phyloP scores from a whole-genome alignment of 2,888 invertebrate genomes.

The Rugalucina vietnamica region DNA sequence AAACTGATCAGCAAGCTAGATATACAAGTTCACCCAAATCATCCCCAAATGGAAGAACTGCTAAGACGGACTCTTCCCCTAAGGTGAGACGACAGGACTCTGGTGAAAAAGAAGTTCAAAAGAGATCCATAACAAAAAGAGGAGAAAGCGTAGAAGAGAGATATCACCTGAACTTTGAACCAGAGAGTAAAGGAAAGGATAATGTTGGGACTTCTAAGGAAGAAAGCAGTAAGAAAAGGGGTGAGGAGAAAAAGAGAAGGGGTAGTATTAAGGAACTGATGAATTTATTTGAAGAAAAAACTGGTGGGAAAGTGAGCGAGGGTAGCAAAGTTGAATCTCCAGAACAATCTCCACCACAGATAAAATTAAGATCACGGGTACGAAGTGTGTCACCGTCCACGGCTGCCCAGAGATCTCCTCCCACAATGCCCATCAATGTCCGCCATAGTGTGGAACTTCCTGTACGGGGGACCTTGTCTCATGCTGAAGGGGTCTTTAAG shows the following conservation, averaged over 20 bases:
- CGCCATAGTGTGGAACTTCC: constrained; percentile 75
- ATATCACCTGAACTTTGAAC: constrained; percentile 27
- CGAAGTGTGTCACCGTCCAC: constrained; percentile 67
- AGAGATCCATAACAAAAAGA: constrained; percentile 11
- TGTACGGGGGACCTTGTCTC: constrained; percentile 39
- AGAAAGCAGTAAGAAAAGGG: constrained; percentile 49
- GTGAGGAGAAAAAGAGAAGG: constrained; percentile 69
- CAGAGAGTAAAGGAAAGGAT: constrained; percentile 24
- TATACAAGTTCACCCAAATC: constrained; percentile 43
- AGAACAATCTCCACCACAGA: constrained; percentile 43
- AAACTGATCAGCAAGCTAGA: not conserved
- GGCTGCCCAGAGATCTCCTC: constrained; percentile 39
- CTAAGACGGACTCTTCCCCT: constrained; percentile 29
- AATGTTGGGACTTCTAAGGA: constrained; percentile 7
- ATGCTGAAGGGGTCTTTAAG: constrained; percentile 52
- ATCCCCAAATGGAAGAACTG: not conserved
- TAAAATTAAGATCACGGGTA: constrained; percentile 55
- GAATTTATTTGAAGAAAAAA: constrained; percentile 75
- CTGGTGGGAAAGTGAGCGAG: constrained; percentile 44
- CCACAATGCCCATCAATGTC: constrained; percentile 52
- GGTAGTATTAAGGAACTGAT: constrained; percentile 80
- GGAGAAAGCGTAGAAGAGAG: constrained; percentile 41
- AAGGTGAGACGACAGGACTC: constrained; percentile 25
- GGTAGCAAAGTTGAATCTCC: constrained; percentile 32
- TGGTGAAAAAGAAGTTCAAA: constrained; percentile 18